Conservation (phyloP, 1,140 invertebrate genomes). For the Drosophila arizonae region DNA sequence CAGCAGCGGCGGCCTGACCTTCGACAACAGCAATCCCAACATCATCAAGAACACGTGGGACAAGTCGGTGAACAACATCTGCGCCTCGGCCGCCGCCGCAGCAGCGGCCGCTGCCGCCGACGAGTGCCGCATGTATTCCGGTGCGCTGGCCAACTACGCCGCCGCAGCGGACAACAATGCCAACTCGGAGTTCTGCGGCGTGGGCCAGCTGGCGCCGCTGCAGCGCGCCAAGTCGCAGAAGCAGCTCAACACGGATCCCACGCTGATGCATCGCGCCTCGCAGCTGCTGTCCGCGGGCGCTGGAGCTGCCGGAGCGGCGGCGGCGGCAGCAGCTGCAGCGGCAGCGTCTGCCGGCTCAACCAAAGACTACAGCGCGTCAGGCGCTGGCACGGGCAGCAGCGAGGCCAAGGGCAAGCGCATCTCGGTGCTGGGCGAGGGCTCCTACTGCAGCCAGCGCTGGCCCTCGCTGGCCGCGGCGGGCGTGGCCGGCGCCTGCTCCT, state of each 20-base stretch:
- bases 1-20: constrained; percentile 83
- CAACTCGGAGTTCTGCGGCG: constrained; percentile 83
- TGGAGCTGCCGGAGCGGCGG: constrained; percentile 39
- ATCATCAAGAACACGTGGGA: constrained; percentile 93
- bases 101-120: constrained; percentile 77
- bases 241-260: constrained; percentile 89
- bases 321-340: constrained; percentile 26
- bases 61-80: constrained; percentile 88
- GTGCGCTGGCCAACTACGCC: constrained; percentile 83
- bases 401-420: constrained; percentile 69
- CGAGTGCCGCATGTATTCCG: constrained; percentile 82
- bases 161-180: constrained; percentile 82
- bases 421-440: constrained; percentile 77
- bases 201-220: constrained; percentile 83
- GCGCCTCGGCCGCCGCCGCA: constrained; percentile 83
- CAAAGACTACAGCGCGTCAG: constrained; percentile 59
- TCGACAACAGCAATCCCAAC: constrained; percentile 85
- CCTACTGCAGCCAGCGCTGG: constrained; percentile 80
- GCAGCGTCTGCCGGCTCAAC: constrained; percentile 31
- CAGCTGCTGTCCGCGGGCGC: constrained; percentile 62
- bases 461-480: constrained; percentile 73
- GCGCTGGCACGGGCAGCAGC: constrained; percentile 13
- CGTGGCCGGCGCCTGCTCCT: constrained; percentile 74
- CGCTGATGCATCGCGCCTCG: constrained; percentile 85
- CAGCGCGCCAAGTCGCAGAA: constrained; percentile 87